phyloP scores from a whole-genome alignment of 2,888 invertebrate species.

The Falcaria lacertinaria region DNA sequence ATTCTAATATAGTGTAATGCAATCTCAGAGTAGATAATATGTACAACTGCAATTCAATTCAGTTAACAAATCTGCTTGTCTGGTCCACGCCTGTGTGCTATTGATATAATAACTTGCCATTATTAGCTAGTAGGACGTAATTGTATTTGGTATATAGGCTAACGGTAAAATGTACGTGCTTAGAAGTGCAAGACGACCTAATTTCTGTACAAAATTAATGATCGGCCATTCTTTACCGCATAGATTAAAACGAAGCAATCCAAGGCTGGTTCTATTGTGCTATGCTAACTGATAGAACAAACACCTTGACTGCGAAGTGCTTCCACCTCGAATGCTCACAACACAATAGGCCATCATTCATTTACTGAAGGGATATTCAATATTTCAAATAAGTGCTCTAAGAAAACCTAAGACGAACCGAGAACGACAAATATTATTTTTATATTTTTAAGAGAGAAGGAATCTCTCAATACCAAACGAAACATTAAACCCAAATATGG shows the following conservation, averaged over 20 bases:
- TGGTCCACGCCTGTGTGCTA: too few species aligned
- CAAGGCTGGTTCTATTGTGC: constrained; percentile 29
- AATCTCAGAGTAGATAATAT: too few species aligned
- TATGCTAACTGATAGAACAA: constrained; percentile 46
- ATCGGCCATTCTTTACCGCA: background rate
- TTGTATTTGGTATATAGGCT: background rate
- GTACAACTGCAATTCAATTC: too few species aligned
- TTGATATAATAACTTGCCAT: too few species aligned
- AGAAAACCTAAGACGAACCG: too few species aligned
- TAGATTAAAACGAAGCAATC: background rate
- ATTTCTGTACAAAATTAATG: background rate
- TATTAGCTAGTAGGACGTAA: background rate
- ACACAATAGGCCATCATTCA: background rate
- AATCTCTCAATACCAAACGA: too few species aligned
- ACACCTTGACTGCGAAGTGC: constrained; percentile 37
- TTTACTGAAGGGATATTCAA: background rate
- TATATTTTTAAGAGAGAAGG: too few species aligned
- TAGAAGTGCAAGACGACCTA: background rate
- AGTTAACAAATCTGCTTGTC: too few species aligned
- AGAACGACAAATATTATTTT: too few species aligned
- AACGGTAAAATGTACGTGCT: background rate
- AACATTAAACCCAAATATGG: too few species aligned
- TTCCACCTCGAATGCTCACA: background rate
- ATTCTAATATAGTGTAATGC: too few species aligned
- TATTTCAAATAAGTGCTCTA: too few species aligned